Conservation (phyloP, 2,113 vertebrate species). For the Chiloscyllium plagiosum region DNA sequence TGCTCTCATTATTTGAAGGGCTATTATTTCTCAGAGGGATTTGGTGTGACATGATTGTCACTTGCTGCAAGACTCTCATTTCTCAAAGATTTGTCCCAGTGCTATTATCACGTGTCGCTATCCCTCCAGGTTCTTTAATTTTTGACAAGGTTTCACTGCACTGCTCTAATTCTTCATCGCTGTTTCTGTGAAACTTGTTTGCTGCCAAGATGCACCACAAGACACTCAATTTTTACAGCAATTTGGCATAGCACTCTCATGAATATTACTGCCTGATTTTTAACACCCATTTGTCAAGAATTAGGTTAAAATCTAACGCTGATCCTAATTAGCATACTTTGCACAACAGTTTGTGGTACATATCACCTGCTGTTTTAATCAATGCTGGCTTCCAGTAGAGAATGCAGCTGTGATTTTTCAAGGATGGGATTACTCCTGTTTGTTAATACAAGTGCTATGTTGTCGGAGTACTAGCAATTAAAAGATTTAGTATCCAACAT, state of each 20-base stretch:
- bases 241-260: background rate
- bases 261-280: background rate
- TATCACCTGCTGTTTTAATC: slow-evolving; percentile 12
- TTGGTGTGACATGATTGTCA: background rate
- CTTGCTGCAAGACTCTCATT: slow-evolving; percentile 13
- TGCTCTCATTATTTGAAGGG: background rate
- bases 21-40: background rate
- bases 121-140: background rate
- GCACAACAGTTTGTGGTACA: background rate
- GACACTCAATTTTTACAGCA: slow-evolving; percentile 4
- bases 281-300: background rate
- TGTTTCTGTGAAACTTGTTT: background rate
- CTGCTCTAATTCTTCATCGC: background rate
- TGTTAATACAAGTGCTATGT: background rate
- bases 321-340: background rate
- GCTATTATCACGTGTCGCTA: background rate
- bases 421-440: background rate
- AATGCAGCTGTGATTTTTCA: slow-evolving; percentile 3
- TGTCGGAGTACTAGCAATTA: background rate
- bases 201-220: background rate
- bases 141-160: slow-evolving; percentile 2
- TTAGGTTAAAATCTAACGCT: slow-evolving; percentile 5
- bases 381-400: background rate
- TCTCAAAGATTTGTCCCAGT: background rate
- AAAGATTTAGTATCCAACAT: background rate